A percentile compares a stretch with the other conserved stretches of the same genome.
phyloP scores from a whole-genome alignment of 2,113 vertebrate genomes.

The Bos indicus region DNA sequence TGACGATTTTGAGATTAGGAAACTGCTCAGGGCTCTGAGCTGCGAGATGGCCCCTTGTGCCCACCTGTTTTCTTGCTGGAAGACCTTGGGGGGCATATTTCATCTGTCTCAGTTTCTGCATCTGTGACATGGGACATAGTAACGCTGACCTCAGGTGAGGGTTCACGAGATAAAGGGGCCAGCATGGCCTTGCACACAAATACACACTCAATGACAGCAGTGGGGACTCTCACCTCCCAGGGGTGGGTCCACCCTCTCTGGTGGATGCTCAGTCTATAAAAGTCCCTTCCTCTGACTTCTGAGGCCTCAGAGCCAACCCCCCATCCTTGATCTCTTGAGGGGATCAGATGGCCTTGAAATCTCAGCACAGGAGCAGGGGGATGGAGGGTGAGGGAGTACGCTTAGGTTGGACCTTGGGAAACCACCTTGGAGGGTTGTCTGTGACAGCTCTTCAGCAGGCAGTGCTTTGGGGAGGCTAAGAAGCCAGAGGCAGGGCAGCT shows the following conservation, averaged over 20 bases:
- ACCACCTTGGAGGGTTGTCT: background rate
- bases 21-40: background rate
- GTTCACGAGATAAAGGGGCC: background rate
- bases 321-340: fast-evolving
- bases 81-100: background rate
- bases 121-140: background rate
- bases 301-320: background rate
- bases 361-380: background rate
- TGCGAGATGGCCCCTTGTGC: fast-evolving
- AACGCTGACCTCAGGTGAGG: background rate
- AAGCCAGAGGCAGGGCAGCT: background rate
- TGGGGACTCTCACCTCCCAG: background rate
- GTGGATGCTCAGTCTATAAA: background rate
- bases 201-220: fast-evolving
- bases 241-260: background rate
- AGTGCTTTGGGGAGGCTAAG: background rate
- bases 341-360: background rate
- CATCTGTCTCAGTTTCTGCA: background rate
- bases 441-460: background rate
- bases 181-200: no score
- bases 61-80: background rate
- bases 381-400: fast-evolving
- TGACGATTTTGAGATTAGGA: background rate
- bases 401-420: background rate
- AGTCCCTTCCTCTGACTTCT: background rate